phyloP scores from a whole-genome alignment of 2,888 invertebrate genomes.

The Carpatolechia fugitivella region DNA sequence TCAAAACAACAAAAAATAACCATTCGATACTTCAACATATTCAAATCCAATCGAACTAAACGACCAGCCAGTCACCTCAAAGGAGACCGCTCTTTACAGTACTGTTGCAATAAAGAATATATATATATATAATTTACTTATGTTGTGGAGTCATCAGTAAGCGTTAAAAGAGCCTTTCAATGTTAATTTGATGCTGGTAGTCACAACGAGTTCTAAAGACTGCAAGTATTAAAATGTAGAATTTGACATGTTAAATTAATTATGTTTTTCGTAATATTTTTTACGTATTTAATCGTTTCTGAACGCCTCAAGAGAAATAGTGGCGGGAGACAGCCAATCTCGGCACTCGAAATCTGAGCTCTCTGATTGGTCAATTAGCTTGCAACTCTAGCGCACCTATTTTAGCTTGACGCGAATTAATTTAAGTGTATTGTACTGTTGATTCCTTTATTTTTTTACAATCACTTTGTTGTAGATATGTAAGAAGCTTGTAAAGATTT shows the following conservation, averaged over 20 bases:
- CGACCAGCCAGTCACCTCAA: too few species aligned
- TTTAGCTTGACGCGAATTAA: conserved; percentile 7
- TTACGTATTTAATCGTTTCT: conserved; percentile 62
- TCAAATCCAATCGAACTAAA: too few species aligned
- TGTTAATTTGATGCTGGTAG: conserved; percentile 59
- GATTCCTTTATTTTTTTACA: conserved; percentile 73
- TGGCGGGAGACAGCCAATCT: conserved; percentile 6
- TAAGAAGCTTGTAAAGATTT: conserved; percentile 18
- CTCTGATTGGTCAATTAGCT: conserved; percentile 11
- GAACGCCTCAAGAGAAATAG: conserved; percentile 6
- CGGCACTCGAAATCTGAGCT: conserved; percentile 20
- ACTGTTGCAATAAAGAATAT: too few species aligned
- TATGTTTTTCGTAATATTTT: conserved; percentile 47
- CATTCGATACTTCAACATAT: too few species aligned
- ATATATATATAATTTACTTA: too few species aligned
- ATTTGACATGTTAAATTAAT: conserved; percentile 55
- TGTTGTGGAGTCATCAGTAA: not conserved
- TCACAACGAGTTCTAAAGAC: conserved; percentile 79
- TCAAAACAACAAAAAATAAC: too few species aligned
- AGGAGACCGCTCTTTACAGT: too few species aligned
- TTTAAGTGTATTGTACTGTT: conserved; percentile 48
- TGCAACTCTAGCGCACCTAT: conserved; percentile 14
- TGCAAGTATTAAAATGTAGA: conserved; percentile 62
- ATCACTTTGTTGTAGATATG: conserved; percentile 59
- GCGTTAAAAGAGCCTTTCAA: not conserved